Evolutionary conservation across 1,140 invertebrate genomes (phyloP).

Genomic region (Gyrodactylus bullatarudis): DNA sequence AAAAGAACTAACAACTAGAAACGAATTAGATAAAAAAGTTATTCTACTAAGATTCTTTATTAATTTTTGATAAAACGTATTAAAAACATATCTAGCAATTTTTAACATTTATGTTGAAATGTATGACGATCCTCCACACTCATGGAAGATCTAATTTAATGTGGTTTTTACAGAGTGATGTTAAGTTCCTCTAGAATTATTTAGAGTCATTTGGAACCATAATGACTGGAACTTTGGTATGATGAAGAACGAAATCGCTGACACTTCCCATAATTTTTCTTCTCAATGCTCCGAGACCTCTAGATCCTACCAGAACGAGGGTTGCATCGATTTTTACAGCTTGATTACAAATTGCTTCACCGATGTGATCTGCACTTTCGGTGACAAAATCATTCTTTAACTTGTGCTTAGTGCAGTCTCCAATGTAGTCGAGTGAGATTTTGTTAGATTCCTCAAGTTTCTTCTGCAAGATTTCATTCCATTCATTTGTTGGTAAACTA

Average conservation of each 20-base stretch:
- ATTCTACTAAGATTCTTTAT: not conserved
- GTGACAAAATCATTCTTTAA: not conserved
- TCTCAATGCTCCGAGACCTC: constrained; percentile 8
- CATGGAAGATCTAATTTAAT: not conserved
- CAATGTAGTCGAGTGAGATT: not conserved
- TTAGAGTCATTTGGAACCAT: constrained; percentile 7
- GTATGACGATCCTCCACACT: not conserved
- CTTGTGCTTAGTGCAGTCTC: not conserved
- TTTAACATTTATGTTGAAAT: too few relatives aligned
- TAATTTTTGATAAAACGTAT: not conserved
- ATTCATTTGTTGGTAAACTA: not conserved
- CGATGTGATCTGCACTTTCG: not conserved
- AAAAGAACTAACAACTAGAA: too few relatives aligned
- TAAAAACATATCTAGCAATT: not conserved
- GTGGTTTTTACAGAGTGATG: not conserved
- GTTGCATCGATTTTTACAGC: constrained; percentile 5
- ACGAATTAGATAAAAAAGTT: not conserved
- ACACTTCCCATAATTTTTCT: constrained; percentile 9
- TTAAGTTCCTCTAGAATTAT: not conserved
- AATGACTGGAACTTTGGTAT: constrained; percentile 8
- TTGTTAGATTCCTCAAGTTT: not conserved
- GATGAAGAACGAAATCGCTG: constrained; percentile 9
- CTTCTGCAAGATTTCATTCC: not conserved
- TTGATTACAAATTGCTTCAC: not conserved
- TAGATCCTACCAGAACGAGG: constrained; percentile 7